Percentiles rank a stretch among this genome's conserved stretches.
Evolutionary conservation across 2,113 vertebrate species (phyloP).

Genomic region (Epinephelus moara): DNA sequence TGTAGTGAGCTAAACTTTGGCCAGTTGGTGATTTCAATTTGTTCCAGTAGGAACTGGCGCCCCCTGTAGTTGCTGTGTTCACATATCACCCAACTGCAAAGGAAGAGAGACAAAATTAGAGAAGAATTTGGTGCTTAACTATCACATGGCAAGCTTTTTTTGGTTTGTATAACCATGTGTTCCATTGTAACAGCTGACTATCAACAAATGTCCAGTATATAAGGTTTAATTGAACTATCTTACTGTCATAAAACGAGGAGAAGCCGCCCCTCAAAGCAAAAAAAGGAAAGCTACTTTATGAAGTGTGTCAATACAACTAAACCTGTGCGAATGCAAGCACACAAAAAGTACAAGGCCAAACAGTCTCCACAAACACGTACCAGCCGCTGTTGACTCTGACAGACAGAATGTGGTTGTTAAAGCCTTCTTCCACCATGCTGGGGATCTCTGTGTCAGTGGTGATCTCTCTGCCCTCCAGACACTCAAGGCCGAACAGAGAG

Average conservation of each 20-base stretch:
- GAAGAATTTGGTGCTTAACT: background rate
- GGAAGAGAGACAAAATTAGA: background rate
- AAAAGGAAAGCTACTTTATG: background rate
- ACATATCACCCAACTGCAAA: slow-evolving; percentile 93
- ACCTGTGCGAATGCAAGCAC: background rate
- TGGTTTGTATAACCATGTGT: background rate
- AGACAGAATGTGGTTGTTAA: slow-evolving; percentile 93
- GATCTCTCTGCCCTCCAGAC: slow-evolving; percentile 94
- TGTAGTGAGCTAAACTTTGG: slow-evolving; percentile 91
- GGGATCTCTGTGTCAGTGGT: slow-evolving; percentile 85
- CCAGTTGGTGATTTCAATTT: slow-evolving; percentile 94
- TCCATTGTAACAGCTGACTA: background rate
- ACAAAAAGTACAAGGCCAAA: background rate
- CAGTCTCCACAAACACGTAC: slow-evolving; percentile 77
- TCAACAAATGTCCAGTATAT: too few relatives aligned
- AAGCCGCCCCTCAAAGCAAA: background rate
- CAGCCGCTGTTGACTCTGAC: slow-evolving; percentile 90
- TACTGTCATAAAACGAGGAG: background rate
- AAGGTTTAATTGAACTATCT: background rate
- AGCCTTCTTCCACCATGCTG: slow-evolving; percentile 89
- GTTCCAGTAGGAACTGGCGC: slow-evolving; percentile 92
- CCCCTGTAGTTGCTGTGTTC: slow-evolving; percentile 95
- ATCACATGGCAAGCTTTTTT: background rate
- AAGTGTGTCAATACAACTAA: too few relatives aligned
- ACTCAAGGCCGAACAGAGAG: slow-evolving; percentile 92